Evolutionary conservation across 2,888 invertebrate species (phyloP).

Genomic region (Panopea generosa): DNA sequence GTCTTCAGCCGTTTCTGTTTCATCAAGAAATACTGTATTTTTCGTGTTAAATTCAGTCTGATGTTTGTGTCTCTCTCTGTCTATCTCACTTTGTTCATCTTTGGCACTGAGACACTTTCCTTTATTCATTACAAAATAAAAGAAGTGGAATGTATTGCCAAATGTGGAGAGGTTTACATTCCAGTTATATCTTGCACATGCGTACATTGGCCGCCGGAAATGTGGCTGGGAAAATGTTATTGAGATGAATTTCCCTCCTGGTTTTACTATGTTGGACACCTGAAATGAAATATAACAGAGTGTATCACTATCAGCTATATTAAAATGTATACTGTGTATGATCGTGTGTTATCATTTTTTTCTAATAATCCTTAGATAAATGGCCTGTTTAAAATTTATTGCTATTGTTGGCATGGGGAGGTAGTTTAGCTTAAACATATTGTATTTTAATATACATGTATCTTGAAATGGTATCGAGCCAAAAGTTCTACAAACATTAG

Average conservation of each 20-base stretch:
- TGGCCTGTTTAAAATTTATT: too few relatives aligned
- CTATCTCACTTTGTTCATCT: conserved; percentile 45
- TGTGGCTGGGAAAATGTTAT: conserved; percentile 63
- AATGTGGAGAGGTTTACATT: conserved; percentile 30
- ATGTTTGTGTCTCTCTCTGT: conserved; percentile 14
- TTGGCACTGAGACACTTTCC: conserved; percentile 44
- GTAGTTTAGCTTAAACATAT: too few relatives aligned
- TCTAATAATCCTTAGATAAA: too few relatives aligned
- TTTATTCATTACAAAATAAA: conserved; percentile 59
- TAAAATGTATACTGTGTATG: too few relatives aligned
- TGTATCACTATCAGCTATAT: too few relatives aligned
- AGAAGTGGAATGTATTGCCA: conserved; percentile 59
- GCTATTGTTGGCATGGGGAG: too few relatives aligned
- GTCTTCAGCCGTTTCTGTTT: conserved; percentile 19
- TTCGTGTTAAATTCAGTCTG: background rate
- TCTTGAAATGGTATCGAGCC: too few relatives aligned
- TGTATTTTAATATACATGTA: too few relatives aligned
- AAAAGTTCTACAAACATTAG: too few relatives aligned
- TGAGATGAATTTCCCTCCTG: conserved; percentile 61
- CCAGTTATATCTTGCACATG: conserved; percentile 47
- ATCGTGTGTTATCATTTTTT: too few relatives aligned
- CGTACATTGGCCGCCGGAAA: conserved; percentile 56
- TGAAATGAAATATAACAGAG: conserved; percentile 22
- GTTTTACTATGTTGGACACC: conserved; percentile 46
- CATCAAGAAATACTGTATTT: conserved; percentile 10